phyloP scores from a whole-genome alignment of 2,113 vertebrate genomes.

The Antechinus stuartii region DNA sequence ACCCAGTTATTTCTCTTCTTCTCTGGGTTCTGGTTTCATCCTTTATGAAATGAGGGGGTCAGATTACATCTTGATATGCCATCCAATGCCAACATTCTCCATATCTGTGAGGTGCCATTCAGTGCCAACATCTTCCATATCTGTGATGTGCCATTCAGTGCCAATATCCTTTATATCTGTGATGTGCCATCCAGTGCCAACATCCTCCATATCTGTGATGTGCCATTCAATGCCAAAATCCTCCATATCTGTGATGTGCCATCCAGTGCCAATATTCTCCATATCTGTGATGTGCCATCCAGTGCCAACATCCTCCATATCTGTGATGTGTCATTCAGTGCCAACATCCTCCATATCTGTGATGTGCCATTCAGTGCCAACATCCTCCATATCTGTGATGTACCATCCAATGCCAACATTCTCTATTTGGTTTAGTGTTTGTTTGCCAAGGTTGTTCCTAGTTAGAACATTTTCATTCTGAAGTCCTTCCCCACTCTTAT shows the following conservation, averaged over 20 bases:
- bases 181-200: neutral
- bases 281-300: neutral
- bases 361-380: no score
- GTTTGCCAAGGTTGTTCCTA: neutral
- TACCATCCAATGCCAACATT: no score
- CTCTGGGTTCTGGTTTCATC: conserved; percentile 21
- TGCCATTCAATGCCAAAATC: neutral
- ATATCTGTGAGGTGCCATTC: neutral
- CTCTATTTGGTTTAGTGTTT: neutral
- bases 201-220: neutral
- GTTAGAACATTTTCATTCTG: neutral
- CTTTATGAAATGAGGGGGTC: neutral
- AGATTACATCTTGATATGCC: neutral
- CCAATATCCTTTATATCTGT: neutral
- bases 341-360: no score
- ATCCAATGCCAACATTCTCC: neutral
- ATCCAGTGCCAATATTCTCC: neutral
- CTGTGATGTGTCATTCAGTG: neutral
- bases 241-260: neutral
- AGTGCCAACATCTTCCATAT: no score
- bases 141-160: no score
- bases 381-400: neutral
- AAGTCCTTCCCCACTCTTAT: neutral
- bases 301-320: neutral
- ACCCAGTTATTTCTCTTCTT: neutral